phyloP scores from a whole-genome alignment of 2,888 invertebrate species.

The Cloeon dipterum region DNA sequence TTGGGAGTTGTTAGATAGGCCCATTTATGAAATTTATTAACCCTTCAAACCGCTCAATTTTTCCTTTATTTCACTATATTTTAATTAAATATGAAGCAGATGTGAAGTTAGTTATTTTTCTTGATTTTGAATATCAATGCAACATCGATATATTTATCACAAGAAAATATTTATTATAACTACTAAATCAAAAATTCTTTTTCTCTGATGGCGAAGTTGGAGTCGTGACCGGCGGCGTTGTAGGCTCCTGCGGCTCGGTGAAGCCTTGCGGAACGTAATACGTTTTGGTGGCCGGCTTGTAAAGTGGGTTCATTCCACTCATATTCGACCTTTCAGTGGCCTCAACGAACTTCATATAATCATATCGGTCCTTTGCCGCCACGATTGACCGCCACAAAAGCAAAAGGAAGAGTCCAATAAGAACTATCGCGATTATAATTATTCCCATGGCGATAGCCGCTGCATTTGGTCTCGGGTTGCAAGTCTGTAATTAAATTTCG shows the following conservation, averaged over 20 bases:
- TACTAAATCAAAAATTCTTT: no score
- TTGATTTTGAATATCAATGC: no score
- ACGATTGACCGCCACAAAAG: not conserved
- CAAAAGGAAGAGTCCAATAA: not conserved
- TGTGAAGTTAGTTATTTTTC: no score
- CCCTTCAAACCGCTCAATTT: no score
- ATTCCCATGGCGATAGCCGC: not conserved
- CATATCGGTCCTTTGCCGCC: not conserved
- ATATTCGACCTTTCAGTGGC: not conserved
- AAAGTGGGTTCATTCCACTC: not conserved
- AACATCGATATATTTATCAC: no score
- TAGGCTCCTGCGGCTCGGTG: not conserved
- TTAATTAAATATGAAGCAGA: no score
- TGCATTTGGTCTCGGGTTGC: not conserved
- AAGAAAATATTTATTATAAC: no score
- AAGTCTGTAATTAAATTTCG: not conserved
- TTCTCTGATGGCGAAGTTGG: no score
- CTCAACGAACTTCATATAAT: not conserved
- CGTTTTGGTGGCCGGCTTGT: not conserved
- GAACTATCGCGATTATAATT: not conserved
- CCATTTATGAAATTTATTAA: no score
- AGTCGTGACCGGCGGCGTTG: not conserved
- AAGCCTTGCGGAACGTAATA: not conserved
- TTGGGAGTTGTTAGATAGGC: no score
- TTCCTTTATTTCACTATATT: no score